Base-by-base conservation (phyloP, 2,797 vertebrate species). In the Pempheris klunzingeri region DNA sequence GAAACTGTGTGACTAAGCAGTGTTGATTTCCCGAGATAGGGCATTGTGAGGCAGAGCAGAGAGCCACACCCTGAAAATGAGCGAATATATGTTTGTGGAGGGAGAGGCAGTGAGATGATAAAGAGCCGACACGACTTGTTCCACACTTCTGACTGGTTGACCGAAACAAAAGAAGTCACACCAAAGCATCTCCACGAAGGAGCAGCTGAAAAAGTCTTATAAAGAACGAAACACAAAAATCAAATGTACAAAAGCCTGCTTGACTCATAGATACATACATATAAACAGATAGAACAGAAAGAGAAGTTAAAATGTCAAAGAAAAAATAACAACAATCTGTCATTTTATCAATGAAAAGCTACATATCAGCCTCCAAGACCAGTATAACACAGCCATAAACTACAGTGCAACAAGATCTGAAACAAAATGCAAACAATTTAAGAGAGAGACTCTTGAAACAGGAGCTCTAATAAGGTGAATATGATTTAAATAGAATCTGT, bases 61-160 rank as follows among this genome's bases (percentile, higher is more conserved):
- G 0, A 22, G 39, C 41, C 88, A 81, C 81, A 7, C 87, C 88
- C 84, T 53, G 88, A 88, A 90, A 90, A 81, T 5, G 0, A 83
- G 17, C 9, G 0, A 2, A 2, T n/a, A 4, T 63, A 53, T 62
- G 64, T 70, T 73, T 54, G 41, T 7, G 28, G 18, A 74, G 66
- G 62, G 32, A 11, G 71, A 53, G 55, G 47, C 15, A 32, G 57
- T 5, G 5, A 14, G 20, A 30, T 2, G 15, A 6, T 5, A 4
- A 6, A 22, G 64, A 74, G 52, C 18, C 20, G 0, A 72, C 22
- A 38, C 17, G 77, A 87, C 89, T 71, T 1, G 85, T 88, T 89
- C 50, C 54, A 30, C 49, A 0, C 20, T 1, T 12, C 20, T 15
- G 58, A 38, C 2, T 0, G 2, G 12, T 4, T 18, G 32, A 20